Percentiles rank a stretch among this genome's conserved stretches.
These are phyloP conservation scores for Aleiodes leptofemur DNA, from an alignment of 2,888 invertebrate species.

Conservation along the genomic window DNA sequence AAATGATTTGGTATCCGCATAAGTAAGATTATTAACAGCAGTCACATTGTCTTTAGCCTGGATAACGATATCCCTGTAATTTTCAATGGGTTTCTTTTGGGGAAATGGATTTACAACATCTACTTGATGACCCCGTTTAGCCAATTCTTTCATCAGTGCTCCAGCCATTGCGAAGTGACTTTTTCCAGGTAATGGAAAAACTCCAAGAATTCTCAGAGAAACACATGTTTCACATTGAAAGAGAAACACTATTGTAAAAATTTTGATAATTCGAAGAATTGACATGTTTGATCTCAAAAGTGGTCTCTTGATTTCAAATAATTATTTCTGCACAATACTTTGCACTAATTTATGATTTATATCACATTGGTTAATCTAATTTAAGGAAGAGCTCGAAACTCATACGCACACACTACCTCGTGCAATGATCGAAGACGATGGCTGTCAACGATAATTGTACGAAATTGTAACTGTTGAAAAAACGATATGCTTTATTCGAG, in stretches of 20 bases:
- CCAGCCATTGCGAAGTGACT: conserved; percentile 75
- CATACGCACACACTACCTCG: no score
- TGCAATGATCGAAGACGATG: no score
- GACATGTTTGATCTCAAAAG: not conserved
- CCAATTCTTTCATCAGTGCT: conserved; percentile 72
- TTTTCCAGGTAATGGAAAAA: conserved; percentile 73
- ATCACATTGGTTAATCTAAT: no score
- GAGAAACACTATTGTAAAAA: not conserved
- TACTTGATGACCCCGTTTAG: conserved; percentile 74
- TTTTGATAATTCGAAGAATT: not conserved
- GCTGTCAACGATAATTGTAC: no score
- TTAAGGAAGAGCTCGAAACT: no score
- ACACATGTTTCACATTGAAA: conserved; percentile 56
- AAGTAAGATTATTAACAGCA: conserved; percentile 63
- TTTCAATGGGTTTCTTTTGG: conserved; percentile 45
- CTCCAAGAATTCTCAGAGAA: conserved; percentile 69
- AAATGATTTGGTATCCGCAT: conserved; percentile 42
- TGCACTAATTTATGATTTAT: no score
- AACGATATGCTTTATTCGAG: no score
- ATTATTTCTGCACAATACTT: no score
- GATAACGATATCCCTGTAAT: conserved; percentile 51
- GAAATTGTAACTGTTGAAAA: no score
- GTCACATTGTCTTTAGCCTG: conserved; percentile 32
- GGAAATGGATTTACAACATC: conserved; percentile 60
- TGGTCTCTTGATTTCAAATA: no score